phyloP scores from a whole-genome alignment of 2,113 vertebrate species.

The Galemys pyrenaicus region DNA sequence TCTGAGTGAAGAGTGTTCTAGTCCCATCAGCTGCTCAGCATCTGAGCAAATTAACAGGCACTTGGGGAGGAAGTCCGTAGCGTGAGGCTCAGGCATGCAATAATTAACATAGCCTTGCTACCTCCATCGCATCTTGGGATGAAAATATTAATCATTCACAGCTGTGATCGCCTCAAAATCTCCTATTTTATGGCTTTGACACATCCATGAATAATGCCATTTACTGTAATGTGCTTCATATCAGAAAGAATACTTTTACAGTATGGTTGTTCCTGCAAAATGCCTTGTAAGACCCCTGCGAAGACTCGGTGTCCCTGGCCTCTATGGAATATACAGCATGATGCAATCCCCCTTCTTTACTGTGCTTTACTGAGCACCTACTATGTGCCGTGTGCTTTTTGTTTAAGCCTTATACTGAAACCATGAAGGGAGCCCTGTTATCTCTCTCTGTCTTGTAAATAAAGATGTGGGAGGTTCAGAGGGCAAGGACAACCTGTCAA shows the following conservation, averaged over 20 bases:
- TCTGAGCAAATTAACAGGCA: constrained; percentile 71
- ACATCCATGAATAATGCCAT: constrained; percentile 75
- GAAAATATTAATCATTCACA: constrained; percentile 78
- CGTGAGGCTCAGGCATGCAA: background rate
- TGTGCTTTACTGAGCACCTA: too few relatives aligned
- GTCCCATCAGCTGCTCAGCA: constrained; percentile 21
- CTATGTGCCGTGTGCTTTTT: background rate
- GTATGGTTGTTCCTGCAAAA: background rate
- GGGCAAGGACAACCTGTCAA: background rate
- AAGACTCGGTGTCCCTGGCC: background rate
- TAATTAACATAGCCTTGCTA: constrained; percentile 75
- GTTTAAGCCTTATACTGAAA: rapidly evolving
- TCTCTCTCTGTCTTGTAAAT: background rate
- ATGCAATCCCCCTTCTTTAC: background rate
- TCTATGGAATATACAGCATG: rapidly evolving
- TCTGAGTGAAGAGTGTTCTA: background rate
- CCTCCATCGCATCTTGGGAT: constrained; percentile 63
- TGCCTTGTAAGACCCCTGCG: background rate
- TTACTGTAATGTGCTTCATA: constrained; percentile 31
- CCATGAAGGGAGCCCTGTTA: rapidly evolving
- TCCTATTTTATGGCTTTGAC: constrained; percentile 76
- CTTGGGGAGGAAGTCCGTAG: constrained; percentile 56
- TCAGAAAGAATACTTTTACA: constrained; percentile 58
- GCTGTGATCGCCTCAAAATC: constrained; percentile 74
- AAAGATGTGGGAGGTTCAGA: background rate